These are phyloP conservation scores for Brotula barbata DNA, from an alignment of 2,797 vertebrate species.

Conservation along the genomic window DNA sequence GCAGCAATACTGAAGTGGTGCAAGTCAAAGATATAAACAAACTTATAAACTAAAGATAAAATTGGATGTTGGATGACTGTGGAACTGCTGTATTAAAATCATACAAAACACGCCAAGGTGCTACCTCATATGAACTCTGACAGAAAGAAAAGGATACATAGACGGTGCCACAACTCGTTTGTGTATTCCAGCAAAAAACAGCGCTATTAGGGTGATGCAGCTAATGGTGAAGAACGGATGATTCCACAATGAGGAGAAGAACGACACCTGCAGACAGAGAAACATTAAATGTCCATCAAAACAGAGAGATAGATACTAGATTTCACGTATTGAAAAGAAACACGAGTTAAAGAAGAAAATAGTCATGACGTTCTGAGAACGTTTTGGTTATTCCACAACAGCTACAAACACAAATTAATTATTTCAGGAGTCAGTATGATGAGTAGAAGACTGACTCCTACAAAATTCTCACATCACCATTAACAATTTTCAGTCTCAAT, in stretches of 20 bases:
- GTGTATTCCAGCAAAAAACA: constrained; percentile 99
- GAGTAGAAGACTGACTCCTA: too few species aligned
- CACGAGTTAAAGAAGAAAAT: too few species aligned
- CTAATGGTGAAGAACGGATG: constrained; percentile 99
- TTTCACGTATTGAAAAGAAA: too few species aligned
- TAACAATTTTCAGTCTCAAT: background rate
- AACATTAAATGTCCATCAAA: background rate
- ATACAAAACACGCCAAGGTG: background rate
- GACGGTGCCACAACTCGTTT: constrained; percentile 98
- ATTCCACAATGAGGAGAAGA: constrained; percentile 98
- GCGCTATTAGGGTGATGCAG: constrained; percentile 96
- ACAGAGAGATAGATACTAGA: too few species aligned
- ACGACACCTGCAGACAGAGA: constrained; percentile 86
- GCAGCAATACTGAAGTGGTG: constrained; percentile 86
- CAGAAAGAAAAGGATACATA: constrained; percentile 91
- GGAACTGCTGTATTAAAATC: background rate
- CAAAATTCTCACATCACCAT: too few species aligned
- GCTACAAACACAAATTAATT: background rate
- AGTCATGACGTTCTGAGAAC: background rate
- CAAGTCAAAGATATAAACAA: constrained; percentile 58
- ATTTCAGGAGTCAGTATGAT: too few species aligned
- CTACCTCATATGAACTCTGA: background rate
- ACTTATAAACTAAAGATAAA: too few species aligned
- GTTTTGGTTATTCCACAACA: background rate
- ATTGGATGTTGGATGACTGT: background rate